Conservation (phyloP, 37 sponge, comb jelly and placozoan genomes). For the Cladorhizidae sp. region DNA sequence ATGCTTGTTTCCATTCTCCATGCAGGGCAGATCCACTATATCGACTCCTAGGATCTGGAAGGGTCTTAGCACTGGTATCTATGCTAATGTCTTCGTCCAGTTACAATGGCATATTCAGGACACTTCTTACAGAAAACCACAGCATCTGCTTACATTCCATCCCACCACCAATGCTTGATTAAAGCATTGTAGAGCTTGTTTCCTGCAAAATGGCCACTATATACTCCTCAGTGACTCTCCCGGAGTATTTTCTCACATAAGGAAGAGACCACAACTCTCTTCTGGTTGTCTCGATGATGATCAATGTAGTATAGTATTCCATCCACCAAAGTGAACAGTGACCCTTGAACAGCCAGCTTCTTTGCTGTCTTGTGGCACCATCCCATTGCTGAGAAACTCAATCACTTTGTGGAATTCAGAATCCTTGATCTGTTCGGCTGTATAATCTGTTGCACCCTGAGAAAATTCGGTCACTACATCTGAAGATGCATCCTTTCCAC, state of each 20-base stretch:
- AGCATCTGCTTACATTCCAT: constrained; percentile 37
- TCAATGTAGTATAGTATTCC: constrained; percentile 49
- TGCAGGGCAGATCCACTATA: constrained; percentile 52
- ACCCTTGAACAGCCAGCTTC: constrained; percentile 17
- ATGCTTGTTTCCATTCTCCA: constrained; percentile 36
- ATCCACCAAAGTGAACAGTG: constrained; percentile 28
- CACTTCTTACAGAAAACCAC: no score
- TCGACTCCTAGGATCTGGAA: constrained; percentile 72
- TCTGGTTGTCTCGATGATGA: constrained; percentile 14
- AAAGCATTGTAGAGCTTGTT: constrained; percentile 28
- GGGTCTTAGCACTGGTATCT: constrained; percentile 52
- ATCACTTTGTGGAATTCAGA: constrained; percentile 16
- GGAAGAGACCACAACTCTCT: constrained; percentile 33
- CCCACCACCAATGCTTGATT: constrained; percentile 51
- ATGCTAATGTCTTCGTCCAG: neutral
- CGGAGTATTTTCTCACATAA: constrained; percentile 25
- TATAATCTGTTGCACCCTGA: neutral
- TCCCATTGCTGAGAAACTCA: constrained; percentile 17
- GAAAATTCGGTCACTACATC: no score
- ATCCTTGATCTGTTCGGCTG: constrained; percentile 13
- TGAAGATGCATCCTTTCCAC: no score
- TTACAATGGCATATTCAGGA: neutral
- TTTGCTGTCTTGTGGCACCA: constrained; percentile 28
- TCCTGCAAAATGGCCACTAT: constrained; percentile 65
- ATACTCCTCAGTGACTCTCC: constrained; percentile 41